Conservation (phyloP, 2,888 invertebrate species). For the Archaeoteleia sp. region DNA sequence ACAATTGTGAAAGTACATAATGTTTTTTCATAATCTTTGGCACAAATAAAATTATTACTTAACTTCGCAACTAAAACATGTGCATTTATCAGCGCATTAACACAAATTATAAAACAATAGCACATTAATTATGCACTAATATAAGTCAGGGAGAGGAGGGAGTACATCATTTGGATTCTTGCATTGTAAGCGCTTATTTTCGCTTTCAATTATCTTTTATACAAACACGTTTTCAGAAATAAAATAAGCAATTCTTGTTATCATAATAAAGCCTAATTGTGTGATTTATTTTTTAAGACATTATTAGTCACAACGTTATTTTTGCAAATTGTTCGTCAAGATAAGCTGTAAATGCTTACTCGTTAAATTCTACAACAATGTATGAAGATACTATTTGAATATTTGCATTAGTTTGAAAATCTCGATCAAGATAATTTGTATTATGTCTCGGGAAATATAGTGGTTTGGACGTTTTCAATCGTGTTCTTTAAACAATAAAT, state of each 20-base stretch:
- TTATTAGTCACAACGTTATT: no score
- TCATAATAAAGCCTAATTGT: no score
- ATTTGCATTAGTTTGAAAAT: no score
- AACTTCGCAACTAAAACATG: conserved; percentile 32
- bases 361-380: no score
- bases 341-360: no score
- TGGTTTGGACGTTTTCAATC: no score
- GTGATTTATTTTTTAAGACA: no score
- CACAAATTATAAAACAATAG: neutral
- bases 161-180: conserved; percentile 7
- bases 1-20: conserved; percentile 13
- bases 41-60: conserved; percentile 45
- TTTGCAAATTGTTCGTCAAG: neutral
- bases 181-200: conserved; percentile 14
- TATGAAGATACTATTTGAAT: no score
- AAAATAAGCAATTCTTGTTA: neutral
- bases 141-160: conserved; percentile 1
- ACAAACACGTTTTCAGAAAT: neutral
- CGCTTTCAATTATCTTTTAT: conserved; percentile 21
- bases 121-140: neutral
- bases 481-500: conserved; percentile 41
- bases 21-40: conserved; percentile 40
- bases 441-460: no score
- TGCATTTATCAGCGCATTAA: conserved; percentile 35
- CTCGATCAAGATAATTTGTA: conserved; percentile 16